Percentiles rank a stretch among this genome's conserved stretches.
Conservation (phyloP, 2,797 vertebrate species). For the Hippopotamyrus pictus region DNA sequence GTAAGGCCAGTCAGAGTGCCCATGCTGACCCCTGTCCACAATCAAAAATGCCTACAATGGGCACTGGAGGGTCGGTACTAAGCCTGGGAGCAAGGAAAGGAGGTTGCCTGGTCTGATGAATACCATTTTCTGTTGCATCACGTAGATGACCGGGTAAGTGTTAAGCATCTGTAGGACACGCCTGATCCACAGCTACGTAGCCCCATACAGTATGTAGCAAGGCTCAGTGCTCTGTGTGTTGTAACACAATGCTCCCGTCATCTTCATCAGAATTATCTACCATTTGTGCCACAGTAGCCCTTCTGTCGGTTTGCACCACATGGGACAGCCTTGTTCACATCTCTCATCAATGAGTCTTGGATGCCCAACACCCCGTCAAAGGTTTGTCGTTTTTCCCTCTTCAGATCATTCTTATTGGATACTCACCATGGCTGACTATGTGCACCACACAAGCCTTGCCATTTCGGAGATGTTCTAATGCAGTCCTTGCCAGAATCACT, state of each 20-base stretch:
- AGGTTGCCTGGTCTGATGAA: not conserved
- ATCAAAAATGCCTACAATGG: not conserved
- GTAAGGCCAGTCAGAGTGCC: not conserved
- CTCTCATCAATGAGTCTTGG: not conserved
- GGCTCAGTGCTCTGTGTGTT: not conserved
- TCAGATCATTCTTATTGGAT: not conserved
- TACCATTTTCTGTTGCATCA: not conserved
- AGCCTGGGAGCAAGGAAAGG: slow-evolving; percentile 7
- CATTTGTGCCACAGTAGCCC: not conserved
- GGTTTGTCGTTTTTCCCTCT: not conserved
- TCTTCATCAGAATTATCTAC: not conserved
- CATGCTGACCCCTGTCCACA: not conserved
- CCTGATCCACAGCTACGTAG: not conserved
- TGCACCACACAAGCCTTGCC: not conserved
- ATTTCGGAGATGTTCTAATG: not conserved
- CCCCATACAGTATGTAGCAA: not conserved
- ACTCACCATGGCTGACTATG: not conserved
- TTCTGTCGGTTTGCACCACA: not conserved
- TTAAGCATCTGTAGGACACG: not conserved
- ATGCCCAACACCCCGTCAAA: not conserved
- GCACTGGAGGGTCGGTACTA: not conserved
- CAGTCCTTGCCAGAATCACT: not conserved
- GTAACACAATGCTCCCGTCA: not conserved
- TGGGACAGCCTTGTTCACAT: not conserved
- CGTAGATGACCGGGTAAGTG: not conserved